Percentiles rank a stretch among this genome's conserved stretches.
Conservation (phyloP, 2,888 invertebrate genomes). For the Acanthosepion lycidas region DNA sequence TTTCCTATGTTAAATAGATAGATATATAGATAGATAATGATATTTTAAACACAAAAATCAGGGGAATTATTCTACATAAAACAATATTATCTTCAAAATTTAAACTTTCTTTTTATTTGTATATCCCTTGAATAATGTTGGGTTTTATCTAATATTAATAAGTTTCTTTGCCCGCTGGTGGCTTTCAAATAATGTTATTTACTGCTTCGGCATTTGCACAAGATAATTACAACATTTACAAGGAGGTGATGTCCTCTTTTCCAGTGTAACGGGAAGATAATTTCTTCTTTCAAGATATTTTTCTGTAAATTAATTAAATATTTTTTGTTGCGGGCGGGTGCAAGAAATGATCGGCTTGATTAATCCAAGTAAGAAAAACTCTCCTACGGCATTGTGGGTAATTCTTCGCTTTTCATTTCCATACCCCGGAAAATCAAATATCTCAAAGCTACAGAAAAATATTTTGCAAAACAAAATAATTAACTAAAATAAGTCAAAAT, state of each 20-base stretch:
- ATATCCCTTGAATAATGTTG: neutral
- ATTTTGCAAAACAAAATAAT: neutral
- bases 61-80: neutral
- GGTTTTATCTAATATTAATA: neutral
- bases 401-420: neutral
- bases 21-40: neutral
- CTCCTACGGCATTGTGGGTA: neutral
- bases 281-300: neutral
- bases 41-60: neutral
- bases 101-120: neutral
- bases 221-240: neutral
- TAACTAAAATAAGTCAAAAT: neutral
- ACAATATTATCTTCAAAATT: neutral
- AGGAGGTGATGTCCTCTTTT: neutral
- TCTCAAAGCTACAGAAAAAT: neutral
- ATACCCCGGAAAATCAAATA: neutral
- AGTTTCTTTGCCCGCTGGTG: neutral
- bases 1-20: neutral
- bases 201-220: neutral
- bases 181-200: neutral
- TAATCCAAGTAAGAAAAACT: neutral
- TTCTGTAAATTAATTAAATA: constrained; percentile 21
- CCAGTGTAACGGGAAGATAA: neutral
- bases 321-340: neutral
- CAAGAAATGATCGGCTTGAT: neutral